Evolutionary conservation across 2,113 vertebrate species (phyloP).

Genomic region (Eupsittula cactorum): DNA sequence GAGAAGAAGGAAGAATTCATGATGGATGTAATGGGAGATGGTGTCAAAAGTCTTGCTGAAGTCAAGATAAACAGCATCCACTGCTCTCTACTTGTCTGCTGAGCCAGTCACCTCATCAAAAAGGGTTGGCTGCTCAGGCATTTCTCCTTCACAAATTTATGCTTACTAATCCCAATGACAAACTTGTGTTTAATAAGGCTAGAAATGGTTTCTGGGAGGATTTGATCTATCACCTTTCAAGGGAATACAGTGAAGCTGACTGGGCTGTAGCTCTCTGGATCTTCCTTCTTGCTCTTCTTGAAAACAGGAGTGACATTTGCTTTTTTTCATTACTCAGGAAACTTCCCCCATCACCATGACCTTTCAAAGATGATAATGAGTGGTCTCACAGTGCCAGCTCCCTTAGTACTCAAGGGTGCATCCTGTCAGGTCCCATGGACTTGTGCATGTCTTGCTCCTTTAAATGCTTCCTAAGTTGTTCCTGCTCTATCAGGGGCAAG

Average conservation of each 20-base stretch:
- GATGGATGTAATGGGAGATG: neutral
- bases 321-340: neutral
- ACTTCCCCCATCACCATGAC: neutral
- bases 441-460: neutral
- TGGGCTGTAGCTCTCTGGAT: neutral
- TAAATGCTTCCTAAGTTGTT: neutral
- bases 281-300: neutral
- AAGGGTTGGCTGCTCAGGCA: neutral
- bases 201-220: neutral
- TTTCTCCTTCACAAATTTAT: neutral
- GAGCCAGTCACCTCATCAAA: neutral
- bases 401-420: neutral
- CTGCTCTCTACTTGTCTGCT: neutral
- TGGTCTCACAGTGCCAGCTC: neutral
- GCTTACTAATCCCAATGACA: neutral
- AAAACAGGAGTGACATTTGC: neutral
- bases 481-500: neutral
- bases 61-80: neutral
- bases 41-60: neutral
- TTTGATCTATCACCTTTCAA: neutral
- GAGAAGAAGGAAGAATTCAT: neutral
- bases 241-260: neutral
- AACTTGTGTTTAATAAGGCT: neutral
- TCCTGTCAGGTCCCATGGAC: neutral
- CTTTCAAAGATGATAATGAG: neutral